These are phyloP conservation scores for Xiphorhynchus erythropygius DNA, from an alignment of 2,797 vertebrate species.

Conservation along the genomic window DNA sequence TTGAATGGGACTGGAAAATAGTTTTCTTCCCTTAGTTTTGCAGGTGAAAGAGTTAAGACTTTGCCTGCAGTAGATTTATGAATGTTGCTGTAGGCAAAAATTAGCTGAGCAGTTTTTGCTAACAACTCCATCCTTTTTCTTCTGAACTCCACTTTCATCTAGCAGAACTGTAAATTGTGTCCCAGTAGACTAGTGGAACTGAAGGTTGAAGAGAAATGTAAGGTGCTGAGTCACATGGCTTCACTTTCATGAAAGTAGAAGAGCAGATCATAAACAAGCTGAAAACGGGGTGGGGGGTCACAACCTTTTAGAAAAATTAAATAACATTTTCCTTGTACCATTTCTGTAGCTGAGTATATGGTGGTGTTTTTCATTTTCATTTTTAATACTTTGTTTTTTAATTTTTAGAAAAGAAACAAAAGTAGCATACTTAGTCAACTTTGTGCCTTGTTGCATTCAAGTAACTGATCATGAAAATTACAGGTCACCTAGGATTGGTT, in stretches of 20 bases:
- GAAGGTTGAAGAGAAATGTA: not conserved
- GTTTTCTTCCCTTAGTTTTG: not conserved
- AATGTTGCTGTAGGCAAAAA: not conserved
- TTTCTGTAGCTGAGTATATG: not conserved
- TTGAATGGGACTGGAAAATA: not conserved
- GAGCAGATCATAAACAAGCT: not conserved
- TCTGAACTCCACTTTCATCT: not conserved
- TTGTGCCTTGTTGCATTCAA: not conserved
- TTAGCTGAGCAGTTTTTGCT: slow-evolving; percentile 36
- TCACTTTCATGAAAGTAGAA: not conserved
- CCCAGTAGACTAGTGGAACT: not conserved
- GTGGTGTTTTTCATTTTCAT: not conserved
- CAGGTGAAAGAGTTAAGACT: slow-evolving; percentile 3
- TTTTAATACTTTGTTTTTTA: not conserved
- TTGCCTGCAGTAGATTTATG: not conserved
- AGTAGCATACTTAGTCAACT: not conserved
- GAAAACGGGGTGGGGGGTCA: not conserved
- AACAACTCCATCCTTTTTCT: slow-evolving; percentile 21
- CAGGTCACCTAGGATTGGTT: accelerated
- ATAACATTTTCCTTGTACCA: not conserved
- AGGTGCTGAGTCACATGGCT: not conserved
- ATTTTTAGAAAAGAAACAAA: not conserved
- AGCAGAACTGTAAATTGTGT: slow-evolving; percentile 7
- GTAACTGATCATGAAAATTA: not conserved
- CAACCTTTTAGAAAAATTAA: not conserved